A percentile compares a stretch with the other conserved stretches of the same genome.
Evolutionary conservation across 2,888 invertebrate genomes (phyloP).

Genomic region (Cephus spinipes): DNA sequence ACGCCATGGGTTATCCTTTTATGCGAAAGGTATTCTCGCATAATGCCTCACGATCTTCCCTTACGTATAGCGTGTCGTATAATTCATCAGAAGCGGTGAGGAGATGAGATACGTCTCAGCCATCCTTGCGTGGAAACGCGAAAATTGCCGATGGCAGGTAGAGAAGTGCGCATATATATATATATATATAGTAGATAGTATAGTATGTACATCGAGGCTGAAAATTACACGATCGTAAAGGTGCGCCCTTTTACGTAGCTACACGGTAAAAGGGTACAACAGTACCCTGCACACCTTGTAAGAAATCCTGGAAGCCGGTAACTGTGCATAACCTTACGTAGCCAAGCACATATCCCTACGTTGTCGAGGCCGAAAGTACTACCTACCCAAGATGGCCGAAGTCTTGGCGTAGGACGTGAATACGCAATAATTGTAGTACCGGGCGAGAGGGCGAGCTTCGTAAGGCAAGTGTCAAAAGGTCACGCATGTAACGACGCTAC

Average conservation of each 20-base stretch:
- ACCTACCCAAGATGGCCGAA: background rate
- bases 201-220: conserved; percentile 12
- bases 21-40: background rate
- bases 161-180: background rate
- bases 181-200: background rate
- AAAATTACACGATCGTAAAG: conserved; percentile 31
- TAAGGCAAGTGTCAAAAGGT: background rate
- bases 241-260: conserved; percentile 14
- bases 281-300: background rate
- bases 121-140: background rate
- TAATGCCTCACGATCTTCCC: background rate
- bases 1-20: background rate
- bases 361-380: background rate
- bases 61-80: background rate
- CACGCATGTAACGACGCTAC: background rate
- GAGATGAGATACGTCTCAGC: background rate
- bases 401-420: background rate
- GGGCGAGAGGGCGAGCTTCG: background rate
- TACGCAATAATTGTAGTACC: background rate
- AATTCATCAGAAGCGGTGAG: background rate
- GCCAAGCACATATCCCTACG: background rate
- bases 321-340: background rate
- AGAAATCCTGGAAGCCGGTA: background rate
- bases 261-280: background rate
- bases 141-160: background rate